Percentiles rank a stretch among this genome's conserved stretches.
Conservation (phyloP, 2,888 invertebrate genomes). For the Mamestra brassicae region DNA sequence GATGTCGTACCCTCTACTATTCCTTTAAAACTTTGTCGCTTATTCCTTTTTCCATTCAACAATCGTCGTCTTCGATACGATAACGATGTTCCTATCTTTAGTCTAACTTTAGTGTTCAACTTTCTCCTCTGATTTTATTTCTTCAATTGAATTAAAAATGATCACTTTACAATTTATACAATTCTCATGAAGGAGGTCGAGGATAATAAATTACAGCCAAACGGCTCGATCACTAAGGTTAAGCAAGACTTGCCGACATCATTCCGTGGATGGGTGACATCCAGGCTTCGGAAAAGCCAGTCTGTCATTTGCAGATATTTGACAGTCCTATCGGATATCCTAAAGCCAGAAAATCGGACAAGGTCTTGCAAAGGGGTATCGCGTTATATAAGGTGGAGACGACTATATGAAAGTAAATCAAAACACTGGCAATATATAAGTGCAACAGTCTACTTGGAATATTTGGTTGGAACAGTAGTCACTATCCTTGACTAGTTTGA, state of each 20-base stretch:
- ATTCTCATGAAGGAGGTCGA: not conserved
- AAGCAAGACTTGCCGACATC: not conserved
- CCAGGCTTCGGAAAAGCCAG: no score
- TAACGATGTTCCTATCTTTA: slow-evolving; percentile 47
- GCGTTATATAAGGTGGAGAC: no score
- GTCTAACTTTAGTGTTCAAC: slow-evolving; percentile 47
- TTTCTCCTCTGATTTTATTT: slow-evolving; percentile 33
- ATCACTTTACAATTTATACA: slow-evolving; percentile 32
- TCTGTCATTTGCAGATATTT: no score
- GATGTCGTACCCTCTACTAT: not conserved
- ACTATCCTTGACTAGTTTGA: no score
- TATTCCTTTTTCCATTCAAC: slow-evolving; percentile 41
- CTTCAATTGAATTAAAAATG: slow-evolving; percentile 54
- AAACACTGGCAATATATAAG: no score
- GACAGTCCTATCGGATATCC: no score
- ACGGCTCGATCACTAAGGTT: not conserved
- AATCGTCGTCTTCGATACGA: slow-evolving; percentile 22
- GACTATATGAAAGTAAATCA: no score
- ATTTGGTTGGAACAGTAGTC: no score
- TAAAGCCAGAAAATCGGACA: not conserved
- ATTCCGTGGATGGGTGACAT: not conserved
- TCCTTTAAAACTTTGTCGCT: slow-evolving; percentile 21
- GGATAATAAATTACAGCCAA: not conserved
- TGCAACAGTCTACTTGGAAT: no score
- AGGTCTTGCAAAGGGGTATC: no score